Percentiles rank a stretch among this genome's conserved stretches.
Conservation (phyloP, 92 coral and sea anemone genomes). For the Parazoanthus darwini region DNA sequence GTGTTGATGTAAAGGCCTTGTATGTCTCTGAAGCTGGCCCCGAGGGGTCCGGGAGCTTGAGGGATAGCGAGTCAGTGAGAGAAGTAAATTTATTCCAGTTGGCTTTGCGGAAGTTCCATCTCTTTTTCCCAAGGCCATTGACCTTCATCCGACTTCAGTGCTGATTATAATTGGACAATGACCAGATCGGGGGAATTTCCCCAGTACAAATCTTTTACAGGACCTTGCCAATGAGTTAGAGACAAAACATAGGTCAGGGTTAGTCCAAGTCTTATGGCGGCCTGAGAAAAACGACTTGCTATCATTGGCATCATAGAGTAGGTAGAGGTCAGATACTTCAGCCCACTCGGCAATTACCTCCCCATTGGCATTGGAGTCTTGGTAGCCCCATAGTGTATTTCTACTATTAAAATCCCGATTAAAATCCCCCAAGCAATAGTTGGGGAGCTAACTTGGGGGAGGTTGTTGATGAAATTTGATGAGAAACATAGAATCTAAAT, state of each 20-base stretch:
- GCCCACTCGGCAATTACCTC: slow-evolving; percentile 21
- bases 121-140: slow-evolving; percentile 30
- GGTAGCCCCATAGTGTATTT: slow-evolving; percentile 38
- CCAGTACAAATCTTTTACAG: slow-evolving; percentile 5
- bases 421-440: slow-evolving; percentile 24
- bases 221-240: neutral
- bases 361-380: slow-evolving; percentile 23
- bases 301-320: slow-evolving; percentile 38
- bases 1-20: slow-evolving; percentile 33
- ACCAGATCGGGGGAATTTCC: neutral
- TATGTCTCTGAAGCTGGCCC: slow-evolving; percentile 7
- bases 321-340: slow-evolving; percentile 35
- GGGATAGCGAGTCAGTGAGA: slow-evolving; percentile 19
- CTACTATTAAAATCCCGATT: slow-evolving; percentile 40
- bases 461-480: neutral
- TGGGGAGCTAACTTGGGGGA: slow-evolving; percentile 1
- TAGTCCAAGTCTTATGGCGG: slow-evolving; percentile 33
- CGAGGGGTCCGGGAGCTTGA: slow-evolving; percentile 8
- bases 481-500: no score
- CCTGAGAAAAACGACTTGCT: slow-evolving; percentile 15
- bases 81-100: slow-evolving; percentile 24
- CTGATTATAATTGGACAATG: neutral
- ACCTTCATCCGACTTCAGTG: neutral
- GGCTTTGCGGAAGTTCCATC: slow-evolving; percentile 35
- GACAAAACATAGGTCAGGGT: slow-evolving; percentile 8